Evolutionary conservation across 2,888 invertebrate genomes (phyloP), one percentile per base, ranked within the genome.

Genomic region (Epirrhoe tristata): DNA sequence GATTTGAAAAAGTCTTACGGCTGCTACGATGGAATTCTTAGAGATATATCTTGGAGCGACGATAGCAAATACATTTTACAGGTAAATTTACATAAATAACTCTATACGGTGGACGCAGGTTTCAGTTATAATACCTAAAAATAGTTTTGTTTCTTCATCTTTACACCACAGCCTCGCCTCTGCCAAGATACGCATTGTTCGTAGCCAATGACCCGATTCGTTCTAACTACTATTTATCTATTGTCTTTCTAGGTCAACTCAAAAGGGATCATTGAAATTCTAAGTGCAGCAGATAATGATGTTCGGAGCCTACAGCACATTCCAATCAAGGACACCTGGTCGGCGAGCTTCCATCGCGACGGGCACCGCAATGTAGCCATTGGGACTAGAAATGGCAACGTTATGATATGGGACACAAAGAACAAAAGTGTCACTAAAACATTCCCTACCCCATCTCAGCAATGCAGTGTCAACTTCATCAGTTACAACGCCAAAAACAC

Each of bases 1-100:
- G 91, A 94, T 76, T 84, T 94, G 63, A 88, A 93, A 78, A 93
- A 94, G 77, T 88, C 89, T 62, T 94, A 94, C 75, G 90, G 88
- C 56, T 89, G 88, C 75, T 90, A 91, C 67, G 91, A 93, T 74
- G 89, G 89, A 58, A 74, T 90, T 66, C 72, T 93, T 63, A 82
- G 91, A 66, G 91, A 93, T 82, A 80, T 93, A 66, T 88, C 91
- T 12, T 94, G 94, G 94, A 93, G 94, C 75, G 92, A 93, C 71
- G 93, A 93, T 77, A 89, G 93, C 73, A 93, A 93, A 87, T 93
- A 94, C 72, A 77, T 94, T 58, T 82, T 93, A 73, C 93, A 93
- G 89, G 94, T 93, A 67, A 52, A 31, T 36, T 43, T 2, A n/a
- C 12, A 14, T 1, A 17, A 48, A n/a, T 43, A 56, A 12, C 17